These are phyloP conservation scores for Acheta domesticus DNA, from an alignment of 2,888 invertebrate genomes.

Conservation along the genomic window DNA sequence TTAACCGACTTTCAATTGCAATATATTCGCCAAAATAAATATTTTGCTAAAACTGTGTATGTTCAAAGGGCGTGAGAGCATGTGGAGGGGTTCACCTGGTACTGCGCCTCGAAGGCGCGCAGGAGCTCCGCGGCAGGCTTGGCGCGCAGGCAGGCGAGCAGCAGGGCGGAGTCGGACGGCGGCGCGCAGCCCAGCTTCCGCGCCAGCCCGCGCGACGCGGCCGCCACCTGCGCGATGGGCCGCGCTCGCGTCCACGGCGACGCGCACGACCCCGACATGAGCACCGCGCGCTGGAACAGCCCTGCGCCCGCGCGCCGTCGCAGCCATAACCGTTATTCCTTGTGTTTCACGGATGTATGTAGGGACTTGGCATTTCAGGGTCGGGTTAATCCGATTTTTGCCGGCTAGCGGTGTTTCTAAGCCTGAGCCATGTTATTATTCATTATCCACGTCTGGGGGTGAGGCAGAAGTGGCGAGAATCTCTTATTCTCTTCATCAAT, in stretches of 20 bases:
- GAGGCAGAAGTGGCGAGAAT: too few relatives aligned
- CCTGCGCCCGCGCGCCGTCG: slow-evolving; percentile 44
- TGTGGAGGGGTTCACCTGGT: slow-evolving; percentile 45
- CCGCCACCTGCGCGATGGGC: slow-evolving; percentile 49
- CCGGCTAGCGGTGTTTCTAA: too few relatives aligned
- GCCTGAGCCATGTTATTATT: too few relatives aligned
- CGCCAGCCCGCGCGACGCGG: slow-evolving; percentile 57
- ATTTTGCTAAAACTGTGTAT: too few relatives aligned
- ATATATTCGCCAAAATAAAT: too few relatives aligned
- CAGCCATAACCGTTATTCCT: too few relatives aligned
- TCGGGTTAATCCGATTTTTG: too few relatives aligned
- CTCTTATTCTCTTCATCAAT: too few relatives aligned
- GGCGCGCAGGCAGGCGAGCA: slow-evolving; percentile 59
- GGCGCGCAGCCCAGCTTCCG: slow-evolving; percentile 52
- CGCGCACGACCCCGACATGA: slow-evolving; percentile 61
- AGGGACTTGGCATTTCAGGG: too few relatives aligned
- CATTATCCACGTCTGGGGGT: too few relatives aligned
- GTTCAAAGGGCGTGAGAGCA: too few relatives aligned
- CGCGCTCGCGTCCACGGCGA: slow-evolving; percentile 52
- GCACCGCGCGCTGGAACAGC: slow-evolving; percentile 62
- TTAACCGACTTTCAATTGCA: too few relatives aligned
- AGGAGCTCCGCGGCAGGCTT: slow-evolving; percentile 60
- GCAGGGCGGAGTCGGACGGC: slow-evolving; percentile 29
- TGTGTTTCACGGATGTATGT: rapidly evolving
- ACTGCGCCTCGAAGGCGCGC: slow-evolving; percentile 55